Base-by-base conservation (phyloP, 2,888 invertebrate species). In the Macrophya alboannulata region DNA sequence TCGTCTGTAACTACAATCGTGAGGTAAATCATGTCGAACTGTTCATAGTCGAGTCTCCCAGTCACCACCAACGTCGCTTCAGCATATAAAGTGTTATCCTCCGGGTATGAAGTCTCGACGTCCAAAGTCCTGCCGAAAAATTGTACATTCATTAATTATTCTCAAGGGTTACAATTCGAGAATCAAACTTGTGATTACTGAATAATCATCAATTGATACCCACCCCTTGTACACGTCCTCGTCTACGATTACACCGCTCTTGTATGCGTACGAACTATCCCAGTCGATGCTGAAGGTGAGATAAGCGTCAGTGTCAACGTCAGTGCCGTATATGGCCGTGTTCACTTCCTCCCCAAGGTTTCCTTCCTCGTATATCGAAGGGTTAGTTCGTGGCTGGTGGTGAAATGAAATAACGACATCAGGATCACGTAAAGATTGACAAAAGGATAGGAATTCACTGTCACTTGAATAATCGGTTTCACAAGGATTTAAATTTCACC, bases 221-320 rank as follows among this genome's bases (percentile, higher is more conserved):
- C 86, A 89, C 89, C 74, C 86, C 17, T 84, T 84, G 86, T 89
- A 89, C 15, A 31, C 48, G 62, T 84, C 85, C 55, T 87, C 87
- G 40, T 89, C 82, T 4, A 88, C 87, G 4, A 82, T 74, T 10
- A 89, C 87, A 71, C 88, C 88, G 15, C 74, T 92, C 95, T 96
- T 84, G 94, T 95, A 87, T 4, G 90, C 90, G 48, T 65, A 85
- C 6, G 90, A 87, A 0, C 93, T 91, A 0, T 93, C 90, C 96
- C 96, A 96, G 87, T 95, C 93, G 62, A 96, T 96, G 72, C 93
- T 93, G 88, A 96, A 96, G 51, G 89, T 88, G 62, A 96, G 92
- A 15, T 94, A 88, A 0, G 96, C 95, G 0, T 94, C 94, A 5
- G 95, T 95, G 90, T 96, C 96, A 0, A 95, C 94, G 92, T 96